Base-by-base conservation (phyloP, 2,113 vertebrate genomes). In the Mustela nigripes region DNA sequence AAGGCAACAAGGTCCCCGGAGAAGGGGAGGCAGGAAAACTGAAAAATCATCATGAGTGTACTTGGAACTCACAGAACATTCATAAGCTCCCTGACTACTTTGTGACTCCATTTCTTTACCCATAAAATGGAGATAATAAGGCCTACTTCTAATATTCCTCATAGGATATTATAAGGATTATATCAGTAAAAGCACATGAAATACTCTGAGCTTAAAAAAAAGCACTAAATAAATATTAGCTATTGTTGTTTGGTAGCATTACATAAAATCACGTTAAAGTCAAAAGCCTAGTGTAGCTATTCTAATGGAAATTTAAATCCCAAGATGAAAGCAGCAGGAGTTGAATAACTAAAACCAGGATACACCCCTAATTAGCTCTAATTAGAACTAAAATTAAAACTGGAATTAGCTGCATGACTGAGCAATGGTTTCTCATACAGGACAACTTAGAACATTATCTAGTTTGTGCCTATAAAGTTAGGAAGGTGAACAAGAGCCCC, bases 241-340 rank as follows among this genome's bases (percentile, higher is more conserved):
- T 86, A 98, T 95, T 97, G 89, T 97, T 96, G 73, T 97, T 95
- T 96, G 71, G 80, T 94, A 93, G 94, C 63, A 86, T 94, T 85
- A 98, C 80, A 96, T 96, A 85, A 94, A 97, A 97, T 97, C 48
- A 91, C 31, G 82, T 86, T 96, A 89, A 94, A 97, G 93, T 86
- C 42, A 85, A 97, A 98, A 97, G 97, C 78, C 78, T 97, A 78
- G 79, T 94, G 62, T 45, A 96, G 83, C 94, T 74, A 94, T 93
- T 96, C 45, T 98, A 96, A 98, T 97, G 96, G 93, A 96, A 94
- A 69, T 83, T 97, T 94, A 97, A 97, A 97, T 97, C 96, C 96
- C 86, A 93, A 94, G 95, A 97, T 97, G 81, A 97, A 98, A 97
- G 91, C 82, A 79, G 8, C 14, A 15, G 82, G 82, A 97, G 36